Base-by-base conservation (phyloP, 2,113 vertebrate species). In the Zingel zingel region DNA sequence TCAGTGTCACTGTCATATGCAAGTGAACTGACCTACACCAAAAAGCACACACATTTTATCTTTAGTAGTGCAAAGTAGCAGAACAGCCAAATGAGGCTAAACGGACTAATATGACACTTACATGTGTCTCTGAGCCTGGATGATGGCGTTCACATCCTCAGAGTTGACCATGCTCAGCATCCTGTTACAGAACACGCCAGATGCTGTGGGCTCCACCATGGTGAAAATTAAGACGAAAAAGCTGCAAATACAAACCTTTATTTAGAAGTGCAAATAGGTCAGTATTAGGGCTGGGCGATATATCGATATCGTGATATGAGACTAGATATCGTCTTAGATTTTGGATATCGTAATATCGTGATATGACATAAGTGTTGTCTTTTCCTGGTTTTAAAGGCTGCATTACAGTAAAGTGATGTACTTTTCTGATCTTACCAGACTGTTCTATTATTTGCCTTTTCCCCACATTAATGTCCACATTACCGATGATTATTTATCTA, bases 101-200 rank as follows among this genome's bases (percentile, higher is more conserved):
- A 58, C n/a, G 25, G 21, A 65, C 70, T 21, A 15, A 11, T 39
- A 8, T 18, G 59, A 6, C 16, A 94, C 98, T 96, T 91, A 99
- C 98, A 99, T 99, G 93, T 99, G 98, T 89, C 97, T 98, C 94
- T 99, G 98, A 50, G 98, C 98, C 91, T 97, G 95, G 85, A 99
- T 99, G 93, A 99, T 99, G 74, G 98, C 98, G 2, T 98, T 99
- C 8, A 99, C 96, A 0, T 99, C 98, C 64, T 99, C 98, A 0
- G 95, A 92, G 75, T 99, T 99, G 77, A 99, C 98, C 98, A 99
- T 99, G 91, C 97, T 98, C 83, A 99, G 95, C 95, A 99, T 97
- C 84, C 96, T 95, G 86, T 94, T 95, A 73, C 98, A 99, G 95
- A 99, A 99, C 57, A 98, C 96, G 8, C 94, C 95, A 0, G 98